Base-by-base conservation (phyloP, 2,888 invertebrate genomes). In the Andrena haemorrhoa region DNA sequence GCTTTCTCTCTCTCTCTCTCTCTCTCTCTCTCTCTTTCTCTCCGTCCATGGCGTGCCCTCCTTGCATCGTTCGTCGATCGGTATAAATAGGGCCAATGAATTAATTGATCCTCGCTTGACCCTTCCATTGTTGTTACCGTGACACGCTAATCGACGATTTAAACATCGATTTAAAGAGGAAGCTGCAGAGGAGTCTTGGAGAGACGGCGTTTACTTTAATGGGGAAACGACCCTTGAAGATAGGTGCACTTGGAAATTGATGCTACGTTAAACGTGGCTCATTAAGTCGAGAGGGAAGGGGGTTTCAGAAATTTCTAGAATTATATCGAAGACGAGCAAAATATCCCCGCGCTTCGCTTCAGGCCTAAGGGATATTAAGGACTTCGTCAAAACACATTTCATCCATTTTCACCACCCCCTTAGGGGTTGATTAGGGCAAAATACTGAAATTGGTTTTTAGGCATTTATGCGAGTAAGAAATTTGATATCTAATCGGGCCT, bases 41-140 rank as follows among this genome's bases (percentile, higher is more conserved):
- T 41, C 16, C 16, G 0, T 16, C 16, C 41, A 41, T 41, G 41
- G 41, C 41, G 41, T 41, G 41, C 47, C 29, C 58, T 41, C 60
- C 66, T 71, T 61, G 64, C 79, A 65, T 68, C 79, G 81, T 53
- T 65, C 74, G 47, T 58, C 84, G 78, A 79, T 81, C 81, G 56
- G 63, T 64, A 82, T 79, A 82, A 85, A 84, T 85, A 71, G 82
- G 71, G 61, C 71, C 71, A 74, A 79, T 79, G 69, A 75, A 85
- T 82, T 85, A 85, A 85, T 85, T 84, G 79, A 84, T 83, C 79
- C 70, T 75, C 73, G 68, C 49, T 72, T 31, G 74, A 74, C 82
- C 78, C 81, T 79, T 64, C 74, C 58, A 47, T 47, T 51, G 53
- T 80, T 56, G 80, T 83, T 83, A 56, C 41, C 47, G 64, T 33